A percentile compares a stretch with the other conserved stretches of the same genome.
Conservation (phyloP, 2,797 vertebrate genomes). For the Dicrostonyx torquatus region DNA sequence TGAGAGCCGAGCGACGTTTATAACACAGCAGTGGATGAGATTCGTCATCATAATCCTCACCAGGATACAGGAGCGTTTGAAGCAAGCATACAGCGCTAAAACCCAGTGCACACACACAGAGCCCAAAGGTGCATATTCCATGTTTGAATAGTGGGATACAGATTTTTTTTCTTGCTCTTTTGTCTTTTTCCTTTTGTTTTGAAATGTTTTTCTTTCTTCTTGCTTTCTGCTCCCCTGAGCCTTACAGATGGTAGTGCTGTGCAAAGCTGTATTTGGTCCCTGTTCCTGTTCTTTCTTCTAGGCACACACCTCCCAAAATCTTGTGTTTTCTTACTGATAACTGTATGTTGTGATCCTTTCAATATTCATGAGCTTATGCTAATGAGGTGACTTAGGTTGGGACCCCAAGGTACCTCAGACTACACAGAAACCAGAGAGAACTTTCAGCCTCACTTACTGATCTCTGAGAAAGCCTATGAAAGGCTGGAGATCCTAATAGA, state of each 20-base stretch:
- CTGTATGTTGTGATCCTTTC: neutral
- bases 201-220: constrained; percentile 21
- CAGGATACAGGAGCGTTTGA: neutral
- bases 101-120: neutral
- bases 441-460: neutral
- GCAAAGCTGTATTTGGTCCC: constrained; percentile 18
- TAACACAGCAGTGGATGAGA: constrained; percentile 27
- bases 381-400: neutral
- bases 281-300: neutral
- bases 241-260: neutral
- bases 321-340: neutral
- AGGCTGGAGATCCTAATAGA: neutral
- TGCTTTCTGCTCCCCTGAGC: constrained; percentile 29
- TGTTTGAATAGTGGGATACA: neutral
- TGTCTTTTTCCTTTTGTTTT: neutral
- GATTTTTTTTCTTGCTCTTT: neutral
- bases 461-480: neutral
- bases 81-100: constrained; percentile 8
- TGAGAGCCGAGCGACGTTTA: constrained; percentile 37
- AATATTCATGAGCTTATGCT: constrained; percentile 16
- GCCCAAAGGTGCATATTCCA: neutral
- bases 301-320: constrained; percentile 11
- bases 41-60: constrained; percentile 55
- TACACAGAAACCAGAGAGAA: neutral
- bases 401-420: neutral